Conservation (phyloP, 2,797 vertebrate genomes). For the Fistularia tabacaria region DNA sequence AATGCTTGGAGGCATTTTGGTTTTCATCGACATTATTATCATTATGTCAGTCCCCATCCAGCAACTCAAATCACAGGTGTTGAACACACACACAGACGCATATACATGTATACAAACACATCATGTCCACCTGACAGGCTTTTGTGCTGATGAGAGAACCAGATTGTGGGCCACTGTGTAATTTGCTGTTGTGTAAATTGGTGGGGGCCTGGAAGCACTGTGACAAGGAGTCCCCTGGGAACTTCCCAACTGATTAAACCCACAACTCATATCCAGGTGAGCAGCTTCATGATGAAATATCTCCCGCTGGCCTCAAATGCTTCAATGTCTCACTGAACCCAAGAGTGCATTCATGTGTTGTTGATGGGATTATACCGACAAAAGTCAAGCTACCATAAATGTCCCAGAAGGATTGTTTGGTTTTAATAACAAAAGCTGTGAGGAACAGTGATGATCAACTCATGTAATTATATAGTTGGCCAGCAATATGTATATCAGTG, state of each 20-base stretch:
- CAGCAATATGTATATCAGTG: too few relatives aligned
- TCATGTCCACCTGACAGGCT: too few relatives aligned
- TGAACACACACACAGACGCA: background rate
- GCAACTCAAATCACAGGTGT: background rate
- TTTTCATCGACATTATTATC: constrained; percentile 3
- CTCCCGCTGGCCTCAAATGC: constrained; percentile 27
- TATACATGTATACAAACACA: background rate
- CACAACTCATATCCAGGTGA: constrained; percentile 31
- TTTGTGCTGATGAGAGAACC: constrained; percentile 7
- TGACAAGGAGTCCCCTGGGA: constrained; percentile 20
- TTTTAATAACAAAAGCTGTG: too few relatives aligned
- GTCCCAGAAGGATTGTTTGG: too few relatives aligned
- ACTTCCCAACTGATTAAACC: constrained; percentile 51
- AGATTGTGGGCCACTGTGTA: constrained; percentile 13
- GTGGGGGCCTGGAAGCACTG: constrained; percentile 13
- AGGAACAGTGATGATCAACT: too few relatives aligned
- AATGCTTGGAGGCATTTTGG: constrained; percentile 3
- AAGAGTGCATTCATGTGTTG: constrained; percentile 33
- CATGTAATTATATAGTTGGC: too few relatives aligned
- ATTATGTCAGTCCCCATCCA: background rate
- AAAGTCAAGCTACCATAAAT: too few relatives aligned
- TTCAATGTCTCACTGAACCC: constrained; percentile 43
- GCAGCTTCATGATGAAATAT: constrained; percentile 8
- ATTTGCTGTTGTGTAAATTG: constrained; percentile 45
- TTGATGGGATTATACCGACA: constrained; percentile 37